Conservation (phyloP, 2,797 vertebrate species). For the Hydrophis major region DNA sequence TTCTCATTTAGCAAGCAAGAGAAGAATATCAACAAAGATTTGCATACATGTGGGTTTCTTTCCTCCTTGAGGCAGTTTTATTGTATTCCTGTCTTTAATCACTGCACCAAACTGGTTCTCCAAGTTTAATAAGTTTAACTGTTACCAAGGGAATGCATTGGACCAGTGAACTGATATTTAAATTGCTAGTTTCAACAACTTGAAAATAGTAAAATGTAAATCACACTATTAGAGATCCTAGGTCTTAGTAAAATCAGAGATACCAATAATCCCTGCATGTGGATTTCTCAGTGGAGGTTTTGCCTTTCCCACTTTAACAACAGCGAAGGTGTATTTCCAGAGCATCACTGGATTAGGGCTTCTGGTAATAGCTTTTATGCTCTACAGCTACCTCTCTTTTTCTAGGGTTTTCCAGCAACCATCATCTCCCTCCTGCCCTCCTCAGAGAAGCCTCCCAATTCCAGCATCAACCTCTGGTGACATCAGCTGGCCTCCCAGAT, state of each 20-base stretch:
- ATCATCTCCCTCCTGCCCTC: background rate
- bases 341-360: background rate
- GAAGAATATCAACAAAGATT: too few relatives aligned
- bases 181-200: background rate
- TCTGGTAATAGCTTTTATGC: background rate
- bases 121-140: background rate
- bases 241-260: background rate
- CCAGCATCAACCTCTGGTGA: background rate
- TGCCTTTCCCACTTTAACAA: background rate
- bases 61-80: background rate
- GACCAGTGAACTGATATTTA: background rate
- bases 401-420: accelerated
- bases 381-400: conserved; percentile 10
- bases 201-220: background rate
- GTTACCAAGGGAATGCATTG: background rate
- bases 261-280: background rate
- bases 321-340: background rate
- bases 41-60: background rate
- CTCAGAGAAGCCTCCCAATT: conserved; percentile 19
- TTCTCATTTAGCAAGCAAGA: background rate
- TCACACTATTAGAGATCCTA: background rate
- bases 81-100: background rate
- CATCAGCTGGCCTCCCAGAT: background rate
- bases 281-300: background rate
- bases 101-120: background rate